Evolutionary conservation across 2,888 invertebrate genomes (phyloP), one percentile per base, ranked within the genome.

Genomic region (Epirrhoe tristata): DNA sequence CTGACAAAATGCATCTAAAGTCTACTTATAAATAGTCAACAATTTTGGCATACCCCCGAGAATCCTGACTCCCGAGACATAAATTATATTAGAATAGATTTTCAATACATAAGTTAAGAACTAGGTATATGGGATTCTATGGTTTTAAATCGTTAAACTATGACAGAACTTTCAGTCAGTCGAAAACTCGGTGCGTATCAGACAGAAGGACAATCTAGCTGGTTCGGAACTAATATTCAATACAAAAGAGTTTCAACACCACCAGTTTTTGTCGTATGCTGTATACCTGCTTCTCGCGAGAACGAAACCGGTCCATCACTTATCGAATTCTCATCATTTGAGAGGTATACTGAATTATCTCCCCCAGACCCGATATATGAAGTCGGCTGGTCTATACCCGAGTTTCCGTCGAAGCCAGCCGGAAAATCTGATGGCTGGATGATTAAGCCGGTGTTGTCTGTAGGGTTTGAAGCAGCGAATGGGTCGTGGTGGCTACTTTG

Each of bases 201-300:
- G n/a, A n/a, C n/a, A n/a, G n/a, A n/a, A n/a, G n/a, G n/a, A n/a
- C n/a, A 39, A 7, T 39, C 7, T 39, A 12, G 34, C 5, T 43
- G 39, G 12, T 5, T 4, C 3, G 0, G 12, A 43, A 12, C 39
- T 43, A 12, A 43, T 12, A 54, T 73, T 86, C n/a, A 91, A 76
- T 91, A 92, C 6, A 83, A 83, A 63, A 91, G 60, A 6, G 87
- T 86, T 78, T 93, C 86, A 12, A 88, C 73, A 2, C 87, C 89
- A 5, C 88, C 91, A 1, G 89, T 91, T 2, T 89, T 88, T 0
- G 86, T 76, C n/a, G 80, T 74, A 12, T 90, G 87, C 66, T 91
- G 88, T 74, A 93, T 81, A 31, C 93, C 90, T 67, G 91, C 89
- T 69, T 89, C 86, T 74, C 94, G 81, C 14, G 86, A 77, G 76